Percentiles rank a stretch among this genome's conserved stretches.
Conservation (phyloP, 1,140 invertebrate species). For the Phenacoccus solenopsis region DNA sequence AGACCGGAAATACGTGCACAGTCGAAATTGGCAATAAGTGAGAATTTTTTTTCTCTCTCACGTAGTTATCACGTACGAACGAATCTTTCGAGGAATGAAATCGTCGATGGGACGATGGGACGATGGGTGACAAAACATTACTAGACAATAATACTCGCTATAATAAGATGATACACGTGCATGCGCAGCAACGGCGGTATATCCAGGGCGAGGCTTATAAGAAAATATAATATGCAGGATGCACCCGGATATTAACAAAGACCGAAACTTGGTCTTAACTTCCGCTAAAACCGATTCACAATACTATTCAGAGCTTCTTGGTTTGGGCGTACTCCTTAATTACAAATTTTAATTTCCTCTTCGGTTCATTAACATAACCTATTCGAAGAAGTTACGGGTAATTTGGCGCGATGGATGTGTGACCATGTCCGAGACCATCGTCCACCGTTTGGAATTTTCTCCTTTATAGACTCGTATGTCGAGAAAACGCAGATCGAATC, state of each 20-base stretch:
- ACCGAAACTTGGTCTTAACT: constrained; percentile 16
- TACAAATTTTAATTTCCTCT: constrained; percentile 17
- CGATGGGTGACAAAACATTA: constrained; percentile 10
- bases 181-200: neutral
- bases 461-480: too few species aligned
- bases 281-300: neutral
- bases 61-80: too few species aligned
- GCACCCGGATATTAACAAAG: constrained; percentile 13
- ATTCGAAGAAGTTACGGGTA: constrained; percentile 1
- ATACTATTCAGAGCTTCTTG: neutral
- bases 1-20: too few species aligned
- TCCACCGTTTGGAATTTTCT: too few species aligned
- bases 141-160: neutral
- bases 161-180: constrained; percentile 2
- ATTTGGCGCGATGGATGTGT: neutral
- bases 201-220: neutral
- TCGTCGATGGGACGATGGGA: neutral
- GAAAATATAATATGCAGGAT: constrained; percentile 13
- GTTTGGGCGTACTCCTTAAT: constrained; percentile 12
- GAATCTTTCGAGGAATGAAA: too few species aligned
- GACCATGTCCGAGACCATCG: too few species aligned
- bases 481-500: neutral
- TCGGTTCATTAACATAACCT: constrained; percentile 11
- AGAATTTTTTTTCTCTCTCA: too few species aligned
- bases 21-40: too few species aligned